Evolutionary conservation across 2,888 invertebrate species (phyloP).

Genomic region (Balanococcus diminutus): DNA sequence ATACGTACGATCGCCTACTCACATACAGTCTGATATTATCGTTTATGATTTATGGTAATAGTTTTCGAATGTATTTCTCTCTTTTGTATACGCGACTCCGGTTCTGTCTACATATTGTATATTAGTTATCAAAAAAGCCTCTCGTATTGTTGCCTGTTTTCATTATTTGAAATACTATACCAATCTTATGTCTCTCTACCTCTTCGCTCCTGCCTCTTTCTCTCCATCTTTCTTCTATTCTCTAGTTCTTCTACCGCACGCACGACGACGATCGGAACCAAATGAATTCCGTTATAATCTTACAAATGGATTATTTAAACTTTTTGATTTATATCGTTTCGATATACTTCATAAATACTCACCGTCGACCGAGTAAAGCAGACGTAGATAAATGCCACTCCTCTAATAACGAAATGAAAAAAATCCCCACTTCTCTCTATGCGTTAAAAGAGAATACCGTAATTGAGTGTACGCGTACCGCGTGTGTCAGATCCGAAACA

Average conservation of each 20-base stretch:
- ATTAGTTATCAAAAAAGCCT: conserved; percentile 26
- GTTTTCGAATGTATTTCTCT: conserved; percentile 36
- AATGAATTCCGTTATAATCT: conserved; percentile 26
- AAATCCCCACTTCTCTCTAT: background rate
- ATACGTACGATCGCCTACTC: background rate
- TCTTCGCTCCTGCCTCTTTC: background rate
- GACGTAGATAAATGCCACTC: background rate
- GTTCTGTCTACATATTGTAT: conserved; percentile 5
- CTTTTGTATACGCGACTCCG: conserved; percentile 21
- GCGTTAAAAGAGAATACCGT: background rate
- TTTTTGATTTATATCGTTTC: conserved; percentile 32
- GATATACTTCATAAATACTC: background rate
- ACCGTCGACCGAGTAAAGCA: background rate
- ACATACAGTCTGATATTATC: conserved; percentile 20
- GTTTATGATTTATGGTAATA: conserved; percentile 38
- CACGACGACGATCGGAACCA: background rate
- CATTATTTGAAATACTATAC: conserved; percentile 1
- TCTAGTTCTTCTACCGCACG: background rate
- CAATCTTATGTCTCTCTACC: background rate
- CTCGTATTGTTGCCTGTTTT: background rate
- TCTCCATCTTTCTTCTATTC: background rate
- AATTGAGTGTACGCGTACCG: background rate
- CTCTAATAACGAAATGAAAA: background rate
- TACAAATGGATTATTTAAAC: conserved; percentile 33
- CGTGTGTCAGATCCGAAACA: background rate